A percentile compares a stretch with the other conserved stretches of the same genome.
These are phyloP conservation scores for Tachystola acroxantha DNA, from an alignment of 2,888 invertebrate species.

Conservation along the genomic window DNA sequence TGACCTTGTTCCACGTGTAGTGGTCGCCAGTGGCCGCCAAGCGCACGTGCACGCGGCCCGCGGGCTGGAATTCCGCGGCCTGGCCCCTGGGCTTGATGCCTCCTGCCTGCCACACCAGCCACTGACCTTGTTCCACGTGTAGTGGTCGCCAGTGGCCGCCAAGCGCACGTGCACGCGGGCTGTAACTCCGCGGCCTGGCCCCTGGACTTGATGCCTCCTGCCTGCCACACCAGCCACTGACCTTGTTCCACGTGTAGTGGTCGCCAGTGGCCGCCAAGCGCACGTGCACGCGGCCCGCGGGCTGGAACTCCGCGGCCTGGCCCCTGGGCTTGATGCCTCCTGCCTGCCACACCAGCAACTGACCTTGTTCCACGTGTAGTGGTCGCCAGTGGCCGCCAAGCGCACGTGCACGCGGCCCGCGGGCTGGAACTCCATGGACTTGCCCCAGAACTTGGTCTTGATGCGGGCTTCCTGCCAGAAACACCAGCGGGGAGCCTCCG, in stretches of 20 bases:
- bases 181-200: conserved; percentile 94
- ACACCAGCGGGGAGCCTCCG: conserved; percentile 85
- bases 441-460: conserved; percentile 94
- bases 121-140: conserved; percentile 84
- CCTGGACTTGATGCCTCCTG: conserved; percentile 65
- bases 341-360: conserved; percentile 25
- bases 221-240: conserved; percentile 12
- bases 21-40: conserved; percentile 81
- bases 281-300: conserved; percentile 84
- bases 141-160: conserved; percentile 81
- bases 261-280: conserved; percentile 80
- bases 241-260: conserved; percentile 87
- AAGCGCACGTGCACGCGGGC: conserved; percentile 83
- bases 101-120: conserved; percentile 28
- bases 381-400: conserved; percentile 80
- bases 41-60: conserved; percentile 82
- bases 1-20: conserved; percentile 86
- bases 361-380: conserved; percentile 87
- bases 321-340: conserved; percentile 93
- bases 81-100: conserved; percentile 94
- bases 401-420: conserved; percentile 83
- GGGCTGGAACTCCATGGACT: conserved; percentile 93
- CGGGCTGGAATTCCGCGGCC: conserved; percentile 92
- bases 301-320: conserved; percentile 93
- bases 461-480: conserved; percentile 91